Percentiles rank a stretch among this genome's conserved stretches.
Evolutionary conservation across 2,113 vertebrate species (phyloP).

Genomic region (Lophius piscatorius): DNA sequence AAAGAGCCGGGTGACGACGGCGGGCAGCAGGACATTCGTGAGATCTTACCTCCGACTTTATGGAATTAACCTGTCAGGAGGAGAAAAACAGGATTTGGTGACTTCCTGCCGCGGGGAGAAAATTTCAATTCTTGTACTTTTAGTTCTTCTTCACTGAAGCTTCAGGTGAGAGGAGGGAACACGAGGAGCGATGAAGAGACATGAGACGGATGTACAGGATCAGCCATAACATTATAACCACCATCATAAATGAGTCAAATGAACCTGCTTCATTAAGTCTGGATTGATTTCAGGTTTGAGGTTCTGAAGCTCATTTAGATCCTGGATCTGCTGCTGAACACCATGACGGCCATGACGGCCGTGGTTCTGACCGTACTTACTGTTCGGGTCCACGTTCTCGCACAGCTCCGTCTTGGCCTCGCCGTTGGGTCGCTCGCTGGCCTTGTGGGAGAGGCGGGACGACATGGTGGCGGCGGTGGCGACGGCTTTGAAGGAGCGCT

Average conservation of each 20-base stretch:
- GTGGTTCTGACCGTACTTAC: constrained; percentile 78
- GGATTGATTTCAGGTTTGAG: constrained; percentile 1
- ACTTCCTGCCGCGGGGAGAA: constrained; percentile 22
- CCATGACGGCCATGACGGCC: too few relatives aligned
- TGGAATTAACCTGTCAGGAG: constrained; percentile 76
- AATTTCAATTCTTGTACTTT: constrained; percentile 28
- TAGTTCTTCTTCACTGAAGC: background rate
- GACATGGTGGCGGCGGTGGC: constrained; percentile 96
- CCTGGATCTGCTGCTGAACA: too few relatives aligned
- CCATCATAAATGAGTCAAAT: constrained; percentile 6
- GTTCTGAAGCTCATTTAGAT: background rate
- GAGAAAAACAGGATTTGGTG: constrained; percentile 64
- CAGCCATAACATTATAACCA: too few relatives aligned
- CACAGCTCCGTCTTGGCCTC: constrained; percentile 97
- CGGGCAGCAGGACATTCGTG: constrained; percentile 69
- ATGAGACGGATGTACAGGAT: too few relatives aligned
- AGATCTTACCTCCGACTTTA: constrained; percentile 77
- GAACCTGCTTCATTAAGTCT: constrained; percentile 18
- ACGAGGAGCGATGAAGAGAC: too few relatives aligned
- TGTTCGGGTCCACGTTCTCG: constrained; percentile 92
- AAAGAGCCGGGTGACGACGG: constrained; percentile 11
- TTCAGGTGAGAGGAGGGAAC: too few relatives aligned
- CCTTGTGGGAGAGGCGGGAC: constrained; percentile 92
- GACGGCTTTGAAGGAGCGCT: constrained; percentile 95
- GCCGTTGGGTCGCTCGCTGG: constrained; percentile 94